Conservation (phyloP, 2,113 vertebrate species). For the Pipa parva region DNA sequence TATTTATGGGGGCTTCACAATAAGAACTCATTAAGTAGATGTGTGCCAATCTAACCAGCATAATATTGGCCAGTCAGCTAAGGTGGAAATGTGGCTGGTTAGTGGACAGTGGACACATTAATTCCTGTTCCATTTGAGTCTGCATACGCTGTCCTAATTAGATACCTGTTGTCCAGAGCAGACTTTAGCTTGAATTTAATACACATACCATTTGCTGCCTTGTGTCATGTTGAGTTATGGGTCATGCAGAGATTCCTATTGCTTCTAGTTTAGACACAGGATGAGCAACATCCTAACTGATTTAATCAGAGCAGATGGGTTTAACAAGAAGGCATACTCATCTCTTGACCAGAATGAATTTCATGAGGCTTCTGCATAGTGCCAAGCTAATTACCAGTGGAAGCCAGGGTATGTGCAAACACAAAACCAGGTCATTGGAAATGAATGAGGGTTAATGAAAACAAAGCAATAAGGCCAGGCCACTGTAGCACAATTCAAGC, state of each 20-base stretch:
- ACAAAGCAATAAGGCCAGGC: neutral
- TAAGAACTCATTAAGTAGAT: slow-evolving; percentile 49
- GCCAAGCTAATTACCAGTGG: slow-evolving; percentile 39
- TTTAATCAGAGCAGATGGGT: slow-evolving; percentile 44
- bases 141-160: slow-evolving; percentile 47
- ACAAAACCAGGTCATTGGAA: slow-evolving; percentile 39
- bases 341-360: slow-evolving; percentile 25
- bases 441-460: neutral
- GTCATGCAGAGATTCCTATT: slow-evolving; percentile 46
- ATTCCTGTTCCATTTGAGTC: slow-evolving; percentile 45
- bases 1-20: slow-evolving; percentile 37
- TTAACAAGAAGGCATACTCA: slow-evolving; percentile 34
- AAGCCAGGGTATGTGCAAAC: slow-evolving; percentile 24
- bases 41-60: slow-evolving; percentile 49
- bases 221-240: slow-evolving; percentile 48
- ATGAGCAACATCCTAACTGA: slow-evolving; percentile 45
- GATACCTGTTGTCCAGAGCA: slow-evolving; percentile 47
- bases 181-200: slow-evolving; percentile 50
- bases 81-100: slow-evolving; percentile 49
- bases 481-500: no score
- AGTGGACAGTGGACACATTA: slow-evolving; percentile 46
- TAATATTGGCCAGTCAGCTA: slow-evolving; percentile 44
- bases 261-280: slow-evolving; percentile 49
- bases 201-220: slow-evolving; percentile 50
- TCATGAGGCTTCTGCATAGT: slow-evolving; percentile 31